These are phyloP conservation scores for Cheirogaleus medius DNA, from an alignment of 2,113 vertebrate genomes.

Conservation along the genomic window DNA sequence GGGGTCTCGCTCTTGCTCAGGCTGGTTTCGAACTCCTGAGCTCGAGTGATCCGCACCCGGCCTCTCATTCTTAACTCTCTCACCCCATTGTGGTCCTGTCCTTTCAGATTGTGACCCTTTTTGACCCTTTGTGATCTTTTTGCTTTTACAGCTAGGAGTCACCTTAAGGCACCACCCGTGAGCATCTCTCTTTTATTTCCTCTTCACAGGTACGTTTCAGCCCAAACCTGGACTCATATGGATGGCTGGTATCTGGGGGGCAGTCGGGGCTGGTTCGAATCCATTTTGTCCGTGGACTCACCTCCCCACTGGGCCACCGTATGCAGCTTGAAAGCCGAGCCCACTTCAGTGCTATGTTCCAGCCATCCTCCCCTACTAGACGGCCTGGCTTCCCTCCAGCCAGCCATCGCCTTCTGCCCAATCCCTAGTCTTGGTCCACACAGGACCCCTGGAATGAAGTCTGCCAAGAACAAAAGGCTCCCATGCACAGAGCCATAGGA, in stretches of 20 bases:
- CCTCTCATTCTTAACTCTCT: background rate
- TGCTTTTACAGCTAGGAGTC: background rate
- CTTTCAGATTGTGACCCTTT: background rate
- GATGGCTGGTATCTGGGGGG: conserved; percentile 91
- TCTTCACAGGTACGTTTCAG: conserved; percentile 92
- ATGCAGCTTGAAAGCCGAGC: conserved; percentile 82
- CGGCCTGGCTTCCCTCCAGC: conserved; percentile 43
- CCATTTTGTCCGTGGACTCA: conserved; percentile 88
- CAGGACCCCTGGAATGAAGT: conserved; percentile 59
- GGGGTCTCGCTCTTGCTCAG: too few species aligned
- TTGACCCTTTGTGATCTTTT: too few species aligned
- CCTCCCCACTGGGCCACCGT: conserved; percentile 71
- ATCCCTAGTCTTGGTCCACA: conserved; percentile 53
- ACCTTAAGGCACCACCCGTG: background rate
- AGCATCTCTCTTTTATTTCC: conserved; percentile 6
- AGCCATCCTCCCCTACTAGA: conserved; percentile 10
- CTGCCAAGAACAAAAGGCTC: conserved; percentile 56
- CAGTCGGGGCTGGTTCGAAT: conserved; percentile 93
- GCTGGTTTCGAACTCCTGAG: too few species aligned
- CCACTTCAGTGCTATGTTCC: conserved; percentile 84
- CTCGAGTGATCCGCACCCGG: too few species aligned
- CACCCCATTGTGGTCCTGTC: background rate
- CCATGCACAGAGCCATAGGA: conserved; percentile 54
- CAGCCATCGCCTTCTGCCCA: background rate
- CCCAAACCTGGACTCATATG: conserved; percentile 92